Conservation (phyloP, 1,140 invertebrate species). For the Nasonia giraulti region DNA sequence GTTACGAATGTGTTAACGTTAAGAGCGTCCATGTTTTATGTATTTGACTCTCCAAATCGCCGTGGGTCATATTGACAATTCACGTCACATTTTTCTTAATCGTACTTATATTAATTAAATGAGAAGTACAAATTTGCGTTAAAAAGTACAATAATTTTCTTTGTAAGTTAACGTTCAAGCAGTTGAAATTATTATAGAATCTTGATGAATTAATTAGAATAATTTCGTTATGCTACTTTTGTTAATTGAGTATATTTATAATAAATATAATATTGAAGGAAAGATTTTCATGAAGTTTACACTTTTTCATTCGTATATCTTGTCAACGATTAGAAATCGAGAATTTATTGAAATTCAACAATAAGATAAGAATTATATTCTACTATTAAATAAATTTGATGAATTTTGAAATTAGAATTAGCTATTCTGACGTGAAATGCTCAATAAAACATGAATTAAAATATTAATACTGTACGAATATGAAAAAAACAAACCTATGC, state of each 20-base stretch:
- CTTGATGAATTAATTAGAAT: not conserved
- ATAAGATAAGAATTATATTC: not conserved
- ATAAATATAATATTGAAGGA: not conserved
- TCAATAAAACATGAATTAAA: not conserved
- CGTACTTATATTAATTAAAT: not conserved
- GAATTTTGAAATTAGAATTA: constrained; percentile 20
- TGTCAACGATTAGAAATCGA: not conserved
- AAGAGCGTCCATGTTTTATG: constrained; percentile 17
- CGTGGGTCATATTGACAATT: too few relatives aligned
- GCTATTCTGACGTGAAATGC: constrained; percentile 38
- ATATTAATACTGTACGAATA: constrained; percentile 18
- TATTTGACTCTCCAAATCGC: not conserved
- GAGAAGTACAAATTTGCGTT: not conserved
- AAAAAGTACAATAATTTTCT: not conserved
- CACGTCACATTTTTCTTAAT: not conserved
- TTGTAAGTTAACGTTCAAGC: too few relatives aligned
- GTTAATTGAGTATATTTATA: not conserved
- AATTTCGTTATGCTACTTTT: not conserved
- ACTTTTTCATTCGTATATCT: constrained; percentile 10
- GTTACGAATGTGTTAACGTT: not conserved
- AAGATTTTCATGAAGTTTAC: constrained; percentile 22
- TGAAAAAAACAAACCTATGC: constrained; percentile 22
- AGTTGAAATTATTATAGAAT: not conserved
- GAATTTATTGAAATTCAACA: not conserved
- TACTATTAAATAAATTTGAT: constrained; percentile 11